Evolutionary conservation across 2,888 invertebrate genomes (phyloP).

Genomic region (Hololepta plana): DNA sequence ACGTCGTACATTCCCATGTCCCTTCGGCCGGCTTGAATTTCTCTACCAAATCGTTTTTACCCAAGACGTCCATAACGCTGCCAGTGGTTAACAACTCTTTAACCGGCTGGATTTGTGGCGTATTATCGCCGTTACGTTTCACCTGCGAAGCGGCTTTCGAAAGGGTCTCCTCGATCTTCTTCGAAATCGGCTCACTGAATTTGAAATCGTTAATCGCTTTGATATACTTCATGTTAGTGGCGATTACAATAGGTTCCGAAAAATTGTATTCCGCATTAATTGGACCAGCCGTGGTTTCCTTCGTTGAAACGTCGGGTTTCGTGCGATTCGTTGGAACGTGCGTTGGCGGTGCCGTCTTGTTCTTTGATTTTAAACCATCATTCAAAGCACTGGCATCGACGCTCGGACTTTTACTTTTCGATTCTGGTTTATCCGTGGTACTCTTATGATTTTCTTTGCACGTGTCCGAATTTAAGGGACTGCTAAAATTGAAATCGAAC

Average conservation of each 20-base stretch:
- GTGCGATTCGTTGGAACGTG: no score
- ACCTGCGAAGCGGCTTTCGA: background rate
- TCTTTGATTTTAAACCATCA: no score
- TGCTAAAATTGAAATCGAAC: slow-evolving; percentile 36
- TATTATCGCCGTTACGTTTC: slow-evolving; percentile 1
- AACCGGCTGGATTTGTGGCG: slow-evolving; percentile 9
- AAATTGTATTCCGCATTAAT: slow-evolving; percentile 27
- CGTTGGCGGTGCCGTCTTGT: no score
- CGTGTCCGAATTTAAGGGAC: no score
- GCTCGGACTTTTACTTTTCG: no score
- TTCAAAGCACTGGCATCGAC: slow-evolving; percentile 36
- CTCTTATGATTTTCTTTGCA: no score
- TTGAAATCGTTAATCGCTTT: slow-evolving; percentile 34
- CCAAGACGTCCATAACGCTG: slow-evolving; percentile 27
- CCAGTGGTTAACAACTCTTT: slow-evolving; percentile 22
- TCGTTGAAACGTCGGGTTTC: slow-evolving; percentile 4
- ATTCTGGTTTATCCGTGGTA: no score
- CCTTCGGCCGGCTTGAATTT: slow-evolving; percentile 31
- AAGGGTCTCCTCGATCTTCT: slow-evolving; percentile 9
- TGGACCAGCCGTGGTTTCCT: no score
- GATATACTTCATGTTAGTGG: slow-evolving; percentile 24
- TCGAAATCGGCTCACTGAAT: slow-evolving; percentile 35
- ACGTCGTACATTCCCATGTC: slow-evolving; percentile 35
- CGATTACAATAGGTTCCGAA: slow-evolving; percentile 31
- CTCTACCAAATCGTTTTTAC: slow-evolving; percentile 13